Evolutionary conservation across 30 jellyfish, hydroid and myxozoan genomes (phyloP).

Genomic region (Aurelia sp.): DNA sequence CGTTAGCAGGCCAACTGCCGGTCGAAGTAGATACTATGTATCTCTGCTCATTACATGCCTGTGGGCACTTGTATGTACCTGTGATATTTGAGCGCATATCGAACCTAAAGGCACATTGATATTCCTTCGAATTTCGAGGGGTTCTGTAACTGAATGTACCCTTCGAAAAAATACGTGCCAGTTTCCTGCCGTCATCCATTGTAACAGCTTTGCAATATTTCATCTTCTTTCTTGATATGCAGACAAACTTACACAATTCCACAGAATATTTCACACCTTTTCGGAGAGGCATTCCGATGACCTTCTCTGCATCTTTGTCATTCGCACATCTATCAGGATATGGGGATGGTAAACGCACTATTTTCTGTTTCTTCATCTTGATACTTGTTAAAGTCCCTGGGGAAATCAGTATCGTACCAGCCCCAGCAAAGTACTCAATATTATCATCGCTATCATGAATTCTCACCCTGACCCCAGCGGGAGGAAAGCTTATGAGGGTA

Average conservation of each 20-base stretch:
- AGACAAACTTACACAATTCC: neutral
- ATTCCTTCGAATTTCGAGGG: neutral
- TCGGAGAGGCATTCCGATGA: neutral
- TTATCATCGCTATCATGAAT: neutral
- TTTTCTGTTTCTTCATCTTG: neutral
- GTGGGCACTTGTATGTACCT: slow-evolving; percentile 20
- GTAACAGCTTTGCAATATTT: neutral
- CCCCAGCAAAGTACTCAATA: neutral
- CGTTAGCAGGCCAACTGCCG: slow-evolving; percentile 41
- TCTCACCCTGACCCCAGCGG: neutral
- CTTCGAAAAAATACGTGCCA: neutral
- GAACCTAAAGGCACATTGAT: neutral
- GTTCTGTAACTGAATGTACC: neutral
- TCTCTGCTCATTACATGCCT: slow-evolving; percentile 34
- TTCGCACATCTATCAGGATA: neutral
- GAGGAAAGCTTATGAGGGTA: neutral
- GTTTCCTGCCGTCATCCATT: neutral
- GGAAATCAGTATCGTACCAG: neutral
- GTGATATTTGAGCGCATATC: neutral
- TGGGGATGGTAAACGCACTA: slow-evolving; percentile 5
- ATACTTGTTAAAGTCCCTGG: slow-evolving; percentile 2
- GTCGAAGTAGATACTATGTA: neutral
- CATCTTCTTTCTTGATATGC: neutral
- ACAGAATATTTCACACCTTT: neutral
- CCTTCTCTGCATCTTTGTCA: neutral